A percentile compares a stretch with the other conserved stretches of the same genome.
Evolutionary conservation across 2,113 vertebrate genomes (phyloP).

Genomic region (Polyodon spathula): DNA sequence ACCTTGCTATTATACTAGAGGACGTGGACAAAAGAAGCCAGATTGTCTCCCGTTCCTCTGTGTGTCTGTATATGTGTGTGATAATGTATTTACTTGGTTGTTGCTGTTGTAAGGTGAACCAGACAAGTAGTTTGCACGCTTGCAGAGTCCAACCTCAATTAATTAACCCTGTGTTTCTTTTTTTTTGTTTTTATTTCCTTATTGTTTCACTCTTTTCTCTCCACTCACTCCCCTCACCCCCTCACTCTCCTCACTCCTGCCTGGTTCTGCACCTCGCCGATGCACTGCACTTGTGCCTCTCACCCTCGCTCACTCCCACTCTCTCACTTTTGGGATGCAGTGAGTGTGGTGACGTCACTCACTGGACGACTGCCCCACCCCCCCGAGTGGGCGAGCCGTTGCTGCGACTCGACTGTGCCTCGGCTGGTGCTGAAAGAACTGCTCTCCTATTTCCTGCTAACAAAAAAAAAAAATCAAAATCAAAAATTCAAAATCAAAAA

Average conservation of each 20-base stretch:
- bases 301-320: not conserved
- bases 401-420: too few relatives aligned
- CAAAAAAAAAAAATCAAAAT: too few relatives aligned
- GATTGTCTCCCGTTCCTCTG: not conserved
- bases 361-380: too few relatives aligned
- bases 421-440: not conserved
- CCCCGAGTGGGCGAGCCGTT: too few relatives aligned
- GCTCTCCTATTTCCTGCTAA: not conserved
- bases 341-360: conserved; percentile 15
- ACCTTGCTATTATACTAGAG: too few relatives aligned
- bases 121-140: conserved; percentile 31
- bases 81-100: too few relatives aligned
- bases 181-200: conserved; percentile 25
- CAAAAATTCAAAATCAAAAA: too few relatives aligned
- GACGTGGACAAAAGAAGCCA: not conserved
- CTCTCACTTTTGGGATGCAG: conserved; percentile 16
- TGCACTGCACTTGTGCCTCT: conserved; percentile 3
- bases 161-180: conserved; percentile 49
- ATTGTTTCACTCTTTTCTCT: conserved; percentile 48
- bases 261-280: conserved; percentile 24
- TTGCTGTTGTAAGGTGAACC: conserved; percentile 4
- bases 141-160: conserved; percentile 55
- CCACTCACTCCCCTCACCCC: conserved; percentile 21
- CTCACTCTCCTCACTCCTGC: conserved; percentile 21
- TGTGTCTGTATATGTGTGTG: not conserved